Evolutionary conservation across 1,140 invertebrate genomes (phyloP), one percentile per base, ranked within the genome.

Genomic region (Drosophila bifasciata): DNA sequence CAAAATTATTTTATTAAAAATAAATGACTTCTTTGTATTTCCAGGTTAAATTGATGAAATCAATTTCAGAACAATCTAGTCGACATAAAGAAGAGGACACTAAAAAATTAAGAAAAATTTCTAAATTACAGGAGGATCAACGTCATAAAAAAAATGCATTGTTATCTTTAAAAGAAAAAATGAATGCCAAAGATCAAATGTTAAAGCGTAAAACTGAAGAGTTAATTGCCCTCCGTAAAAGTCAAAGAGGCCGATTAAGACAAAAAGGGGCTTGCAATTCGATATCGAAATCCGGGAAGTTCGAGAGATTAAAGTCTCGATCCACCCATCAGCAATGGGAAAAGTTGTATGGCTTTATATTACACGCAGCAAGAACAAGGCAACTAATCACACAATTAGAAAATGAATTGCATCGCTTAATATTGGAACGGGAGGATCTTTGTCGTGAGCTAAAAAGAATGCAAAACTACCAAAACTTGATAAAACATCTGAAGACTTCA

Each of bases 191-290:
- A 91, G 98, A 99, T 80, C 96, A 97, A 74, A 95, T 93, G 1
- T 92, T 99, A 3, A 95, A 96, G 81, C 93, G 98, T 44, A 99
- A 98, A 91, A 97, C 99, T 76, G 97, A 99, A 88, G 98, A 99
- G 93, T 97, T 99, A 1, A 95, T 96, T 1, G 95, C 96, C 1
- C 92, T 99, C 45, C 94, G 96, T 60, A 95, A 94, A 77, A 93
- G 94, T 48, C 96, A 96, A 90, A 91, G 94, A 73, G 91, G 95
- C 75, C 94, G 94, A 75, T 90, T 96, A 5, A 96, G 95, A 84
- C 93, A 94, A 61, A 95, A 94, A 88, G 95, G 94, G 1, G 94
- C 95, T 11, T 44, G 51, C 17, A 72, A 73, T 28, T n/a, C 73
- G 40, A 28, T 41, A 36, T 16, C 62, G 0, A 77, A 71, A 51